A percentile compares a stretch with the other conserved stretches of the same genome.
phyloP scores from a whole-genome alignment of 2,888 invertebrate species.

The Torymus auratus region DNA sequence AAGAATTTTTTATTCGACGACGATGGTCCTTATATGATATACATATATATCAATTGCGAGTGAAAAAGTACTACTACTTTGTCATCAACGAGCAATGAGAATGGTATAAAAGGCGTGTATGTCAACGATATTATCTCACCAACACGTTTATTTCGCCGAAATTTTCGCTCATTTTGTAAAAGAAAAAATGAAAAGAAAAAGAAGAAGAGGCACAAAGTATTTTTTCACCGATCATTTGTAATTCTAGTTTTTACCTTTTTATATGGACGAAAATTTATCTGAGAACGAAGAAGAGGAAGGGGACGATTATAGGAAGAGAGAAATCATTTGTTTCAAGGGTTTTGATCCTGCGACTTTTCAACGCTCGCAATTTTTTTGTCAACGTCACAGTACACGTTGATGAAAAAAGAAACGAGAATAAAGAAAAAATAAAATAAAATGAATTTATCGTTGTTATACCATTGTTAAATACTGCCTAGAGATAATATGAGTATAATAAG shows the following conservation, averaged over 20 bases:
- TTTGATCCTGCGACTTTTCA: conserved; percentile 39
- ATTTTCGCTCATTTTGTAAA: no score
- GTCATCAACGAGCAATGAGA: not conserved
- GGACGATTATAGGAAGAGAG: conserved; percentile 38
- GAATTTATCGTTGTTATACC: not conserved
- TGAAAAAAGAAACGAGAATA: not conserved
- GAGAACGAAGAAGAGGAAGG: no score
- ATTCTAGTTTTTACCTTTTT: conserved; percentile 56
- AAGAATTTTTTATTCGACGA: conserved; percentile 25
- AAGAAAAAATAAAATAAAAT: not conserved
- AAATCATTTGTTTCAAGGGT: conserved; percentile 39
- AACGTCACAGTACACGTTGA: not conserved
- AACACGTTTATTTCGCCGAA: no score
- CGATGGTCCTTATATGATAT: no score
- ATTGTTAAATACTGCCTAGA: no score
- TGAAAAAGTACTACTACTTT: conserved; percentile 22
- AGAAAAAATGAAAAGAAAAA: not conserved
- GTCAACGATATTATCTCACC: no score
- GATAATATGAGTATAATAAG: no score
- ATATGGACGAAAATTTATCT: conserved; percentile 18
- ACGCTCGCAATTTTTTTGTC: conserved; percentile 18
- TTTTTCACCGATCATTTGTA: conserved; percentile 56
- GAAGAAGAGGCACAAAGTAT: conserved; percentile 47
- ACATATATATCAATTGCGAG: conserved; percentile 22
- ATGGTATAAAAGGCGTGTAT: no score